Base-by-base conservation (phyloP, 2,888 invertebrate genomes). In the Habroteleia sp. region DNA sequence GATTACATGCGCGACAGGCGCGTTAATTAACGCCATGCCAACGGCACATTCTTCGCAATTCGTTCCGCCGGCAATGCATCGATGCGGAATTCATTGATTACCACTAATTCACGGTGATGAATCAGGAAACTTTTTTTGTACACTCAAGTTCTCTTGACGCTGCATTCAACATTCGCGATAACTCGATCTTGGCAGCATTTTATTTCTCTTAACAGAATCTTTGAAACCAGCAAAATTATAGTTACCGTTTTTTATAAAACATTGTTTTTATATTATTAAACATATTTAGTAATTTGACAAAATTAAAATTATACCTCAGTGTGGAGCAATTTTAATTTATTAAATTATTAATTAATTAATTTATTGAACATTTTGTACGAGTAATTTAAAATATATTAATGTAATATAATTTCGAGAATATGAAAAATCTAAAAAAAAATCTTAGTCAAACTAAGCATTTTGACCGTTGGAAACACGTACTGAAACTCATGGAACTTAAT, bases 81-180 rank as follows among this genome's bases (percentile, higher is more conserved):
- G 69, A 73, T 63, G 58, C 62, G 77, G 71, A 69, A 79, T 81
- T 79, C 80, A 82, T 82, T 76, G 79, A 80, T 82, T 75, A 77
- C 74, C 74, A 60, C 76, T 77, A 77, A 81, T 80, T 80, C 74
- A 69, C 63, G 44, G 41, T 42, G 65, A 65, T 65, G 52, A 73
- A 60, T 73, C 66, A 63, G 56, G 44, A 52, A 52, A n/a, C 65
- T 68, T 68, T 50, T 68, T 63, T 63, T 50, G 25, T 7, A 52
- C 58, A 29, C 39, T 54, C 29, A 17, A 56, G 11, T 44, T 44
- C 71, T 14, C 31, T 48, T 42, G 31, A 56, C 63, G 17, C 11
- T 46, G 50, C 71, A 72, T 63, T 63, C 54, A 54, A 54, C 62
- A 52, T 69, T 39, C 35, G 31, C 44, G 35, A 56, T 56, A 66